Evolutionary conservation across 2,888 invertebrate species (phyloP), one percentile per base, ranked within the genome.

Genomic region (Catocala fraxini): DNA sequence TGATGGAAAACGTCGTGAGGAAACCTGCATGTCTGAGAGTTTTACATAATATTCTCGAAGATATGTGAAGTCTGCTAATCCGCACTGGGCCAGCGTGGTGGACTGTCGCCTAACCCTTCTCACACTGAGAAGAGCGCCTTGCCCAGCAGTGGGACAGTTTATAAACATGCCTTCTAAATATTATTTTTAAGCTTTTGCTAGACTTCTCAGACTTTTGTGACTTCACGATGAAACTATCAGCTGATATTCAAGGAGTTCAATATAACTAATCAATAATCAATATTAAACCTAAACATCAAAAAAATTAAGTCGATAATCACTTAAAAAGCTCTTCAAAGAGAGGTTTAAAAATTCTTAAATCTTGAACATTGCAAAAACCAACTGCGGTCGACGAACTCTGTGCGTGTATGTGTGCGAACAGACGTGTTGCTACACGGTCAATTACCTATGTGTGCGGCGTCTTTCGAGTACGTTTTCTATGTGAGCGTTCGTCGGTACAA

Each of bases 351-450:
- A 75, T 51, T 56, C 65, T 52, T 60, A 71, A 73, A 69, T 69
- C 69, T 78, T 66, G 47, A 69, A 65, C 68, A 64, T 81, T 82
- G 85, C 85, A 85, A 86, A 87, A 85, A 84, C 75, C 71, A 76
- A 67, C 63, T 59, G 73, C 83, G 85, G 88, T 85, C 87, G 79
- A 70, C 77, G 86, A 86, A 83, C 87, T 73, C 33, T 47, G 2
- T 39, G 11, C 56, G 10, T 55, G 41, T 67, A 65, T 80, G 77
- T 72, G 75, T 61, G 64, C 51, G 68, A 67, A 46, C 53, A 69
- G 69, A 70, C 66, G 13, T 63, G 60, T 57, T 11, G 34, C 10
- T 56, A 71, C 64, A 59, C 59, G 13, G 12, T 11, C 10, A 11
- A 39, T 0, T 67, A 5, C 63, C 1, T 33, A 12, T 59, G 66